A percentile compares a stretch with the other conserved stretches of the same genome.
phyloP scores from a whole-genome alignment of 2,888 invertebrate species.

The Malachius bipustulatus region DNA sequence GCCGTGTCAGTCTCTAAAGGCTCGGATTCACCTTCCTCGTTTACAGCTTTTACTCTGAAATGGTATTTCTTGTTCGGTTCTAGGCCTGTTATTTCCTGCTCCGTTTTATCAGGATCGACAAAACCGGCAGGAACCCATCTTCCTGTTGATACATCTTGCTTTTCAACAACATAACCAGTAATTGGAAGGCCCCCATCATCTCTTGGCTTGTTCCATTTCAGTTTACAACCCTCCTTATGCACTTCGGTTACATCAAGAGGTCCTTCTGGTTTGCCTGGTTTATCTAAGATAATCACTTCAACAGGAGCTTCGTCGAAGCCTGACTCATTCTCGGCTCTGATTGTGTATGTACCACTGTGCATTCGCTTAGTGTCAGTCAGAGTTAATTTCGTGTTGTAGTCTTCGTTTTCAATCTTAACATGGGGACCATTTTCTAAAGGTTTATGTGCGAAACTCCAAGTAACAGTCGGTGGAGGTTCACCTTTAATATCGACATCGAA shows the following conservation, averaged over 20 bases:
- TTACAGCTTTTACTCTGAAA: conserved; percentile 93
- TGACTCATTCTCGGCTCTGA: conserved; percentile 85
- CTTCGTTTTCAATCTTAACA: conserved; percentile 74
- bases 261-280: conserved; percentile 80
- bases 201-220: conserved; percentile 90
- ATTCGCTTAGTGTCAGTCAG: conserved; percentile 70
- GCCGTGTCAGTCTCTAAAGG: conserved; percentile 82
- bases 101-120: conserved; percentile 68
- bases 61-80: conserved; percentile 94
- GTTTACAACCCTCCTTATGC: conserved; percentile 85
- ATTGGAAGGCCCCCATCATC: conserved; percentile 92
- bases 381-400: conserved; percentile 80
- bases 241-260: conserved; percentile 84
- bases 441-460: conserved; percentile 63
- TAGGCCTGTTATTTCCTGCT: conserved; percentile 75
- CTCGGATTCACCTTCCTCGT: conserved; percentile 95
- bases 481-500: conserved; percentile 92
- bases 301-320: conserved; percentile 91
- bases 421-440: conserved; percentile 55
- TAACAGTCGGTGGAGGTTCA: conserved; percentile 88
- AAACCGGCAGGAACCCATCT: conserved; percentile 81
- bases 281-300: conserved; percentile 76
- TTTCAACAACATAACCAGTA: conserved; percentile 84
- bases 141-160: conserved; percentile 81
- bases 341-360: conserved; percentile 81